Percentiles rank a stretch among this genome's conserved stretches.
These are phyloP conservation scores for Mohoua ochrocephala DNA, from an alignment of 2,113 vertebrate species.

Conservation along the genomic window DNA sequence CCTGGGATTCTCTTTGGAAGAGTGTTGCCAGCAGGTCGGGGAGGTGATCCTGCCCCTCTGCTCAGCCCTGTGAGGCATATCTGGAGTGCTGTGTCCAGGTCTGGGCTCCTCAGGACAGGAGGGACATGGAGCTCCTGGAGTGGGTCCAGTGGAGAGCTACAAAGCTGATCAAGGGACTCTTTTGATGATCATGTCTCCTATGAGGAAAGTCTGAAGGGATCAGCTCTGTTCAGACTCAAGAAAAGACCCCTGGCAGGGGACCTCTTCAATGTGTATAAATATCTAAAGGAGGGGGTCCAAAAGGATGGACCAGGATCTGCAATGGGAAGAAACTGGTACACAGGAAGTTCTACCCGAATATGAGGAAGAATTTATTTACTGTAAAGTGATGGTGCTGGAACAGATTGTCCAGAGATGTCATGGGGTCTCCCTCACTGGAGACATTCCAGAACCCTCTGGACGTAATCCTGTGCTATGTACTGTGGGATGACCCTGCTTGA, in stretches of 20 bases:
- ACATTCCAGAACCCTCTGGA: neutral
- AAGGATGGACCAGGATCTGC: neutral
- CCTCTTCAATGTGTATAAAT: neutral
- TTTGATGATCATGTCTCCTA: neutral
- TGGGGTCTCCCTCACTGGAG: neutral
- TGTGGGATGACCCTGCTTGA: neutral
- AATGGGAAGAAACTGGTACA: neutral
- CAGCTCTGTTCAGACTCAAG: fast-evolving
- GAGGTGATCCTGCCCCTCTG: neutral
- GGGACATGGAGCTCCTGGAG: neutral
- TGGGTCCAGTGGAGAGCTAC: too few species aligned
- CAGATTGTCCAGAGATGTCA: fast-evolving
- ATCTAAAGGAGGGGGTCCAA: neutral
- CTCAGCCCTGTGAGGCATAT: neutral
- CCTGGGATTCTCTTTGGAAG: neutral
- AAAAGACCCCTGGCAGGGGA: neutral
- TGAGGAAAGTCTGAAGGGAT: neutral
- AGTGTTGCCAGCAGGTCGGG: neutral
- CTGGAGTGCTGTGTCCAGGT: neutral
- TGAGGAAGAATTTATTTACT: neutral
- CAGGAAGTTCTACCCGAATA: neutral
- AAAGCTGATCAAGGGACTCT: too few species aligned
- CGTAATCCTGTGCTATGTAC: neutral
- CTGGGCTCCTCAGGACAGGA: neutral
- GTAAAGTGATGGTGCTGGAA: neutral